Evolutionary conservation across 2,888 invertebrate genomes (phyloP).

Genomic region (Hemithea aestivaria): DNA sequence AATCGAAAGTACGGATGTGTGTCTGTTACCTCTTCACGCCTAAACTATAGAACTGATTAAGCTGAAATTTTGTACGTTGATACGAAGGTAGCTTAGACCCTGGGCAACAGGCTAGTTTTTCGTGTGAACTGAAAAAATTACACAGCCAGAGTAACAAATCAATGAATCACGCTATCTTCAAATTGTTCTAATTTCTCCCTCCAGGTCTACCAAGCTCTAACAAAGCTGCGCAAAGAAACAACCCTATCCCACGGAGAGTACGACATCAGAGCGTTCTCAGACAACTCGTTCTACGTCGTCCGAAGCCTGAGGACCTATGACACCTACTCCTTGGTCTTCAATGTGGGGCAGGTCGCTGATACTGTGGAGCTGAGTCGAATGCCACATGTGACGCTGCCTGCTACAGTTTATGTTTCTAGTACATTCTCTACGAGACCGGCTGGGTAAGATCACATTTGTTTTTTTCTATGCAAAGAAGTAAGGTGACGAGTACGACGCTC

Average conservation of each 20-base stretch:
- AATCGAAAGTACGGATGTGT: too few relatives aligned
- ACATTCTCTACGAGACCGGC: constrained; percentile 44
- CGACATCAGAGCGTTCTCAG: constrained; percentile 54
- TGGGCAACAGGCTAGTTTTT: too few relatives aligned
- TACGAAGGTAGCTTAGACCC: too few relatives aligned
- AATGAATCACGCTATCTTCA: too few relatives aligned
- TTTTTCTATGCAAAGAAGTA: not conserved
- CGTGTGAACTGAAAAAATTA: too few relatives aligned
- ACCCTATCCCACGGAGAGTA: constrained; percentile 64
- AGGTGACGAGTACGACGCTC: too few relatives aligned
- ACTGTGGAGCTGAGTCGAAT: constrained; percentile 53
- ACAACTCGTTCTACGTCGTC: constrained; percentile 53
- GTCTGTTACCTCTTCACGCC: too few relatives aligned
- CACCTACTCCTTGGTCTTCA: constrained; percentile 68
- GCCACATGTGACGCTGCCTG: constrained; percentile 35
- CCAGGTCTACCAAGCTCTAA: constrained; percentile 77
- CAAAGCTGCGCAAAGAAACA: constrained; percentile 63
- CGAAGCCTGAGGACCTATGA: constrained; percentile 46
- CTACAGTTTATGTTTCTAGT: constrained; percentile 50
- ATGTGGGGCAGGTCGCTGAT: constrained; percentile 64
- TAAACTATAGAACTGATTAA: too few relatives aligned
- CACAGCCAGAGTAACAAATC: too few relatives aligned
- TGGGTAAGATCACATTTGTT: constrained; percentile 51
- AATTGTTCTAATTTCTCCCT: too few relatives aligned
- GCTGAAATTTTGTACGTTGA: too few relatives aligned